These are phyloP conservation scores for Napeogenes sylphis DNA, from an alignment of 2,888 invertebrate genomes.

Conservation along the genomic window DNA sequence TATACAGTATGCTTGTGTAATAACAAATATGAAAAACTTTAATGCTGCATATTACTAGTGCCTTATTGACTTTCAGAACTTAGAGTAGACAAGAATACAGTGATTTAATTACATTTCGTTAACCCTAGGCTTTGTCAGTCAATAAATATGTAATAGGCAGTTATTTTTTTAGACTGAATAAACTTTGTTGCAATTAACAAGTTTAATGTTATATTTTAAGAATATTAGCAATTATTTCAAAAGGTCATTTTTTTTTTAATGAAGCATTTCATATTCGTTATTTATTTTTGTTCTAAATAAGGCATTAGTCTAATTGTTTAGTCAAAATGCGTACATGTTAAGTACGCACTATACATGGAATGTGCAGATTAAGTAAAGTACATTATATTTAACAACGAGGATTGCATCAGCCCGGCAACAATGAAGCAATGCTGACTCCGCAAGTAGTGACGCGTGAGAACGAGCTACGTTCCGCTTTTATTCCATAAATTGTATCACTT, in stretches of 20 bases:
- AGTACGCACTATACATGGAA: too few species aligned
- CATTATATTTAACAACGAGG: too few species aligned
- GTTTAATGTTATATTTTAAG: conserved; percentile 64
- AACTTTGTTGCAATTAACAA: conserved; percentile 61
- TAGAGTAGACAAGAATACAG: conserved; percentile 34
- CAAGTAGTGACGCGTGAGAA: too few species aligned
- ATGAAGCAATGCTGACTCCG: too few species aligned
- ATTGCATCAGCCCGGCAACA: too few species aligned
- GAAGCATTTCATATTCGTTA: conserved; percentile 76
- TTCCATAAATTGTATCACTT: too few species aligned
- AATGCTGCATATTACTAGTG: conserved; percentile 63
- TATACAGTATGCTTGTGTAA: conserved; percentile 48
- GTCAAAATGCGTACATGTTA: conserved; percentile 69
- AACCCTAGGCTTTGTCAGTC: conserved; percentile 49
- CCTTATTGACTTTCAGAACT: conserved; percentile 69
- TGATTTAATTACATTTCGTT: conserved; percentile 23
- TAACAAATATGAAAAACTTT: conserved; percentile 65
- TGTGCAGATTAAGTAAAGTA: too few species aligned
- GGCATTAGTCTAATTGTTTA: conserved; percentile 73
- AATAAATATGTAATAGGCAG: conserved; percentile 61
- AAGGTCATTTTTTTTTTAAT: conserved; percentile 68
- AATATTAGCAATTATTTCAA: conserved; percentile 63
- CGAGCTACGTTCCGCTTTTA: too few species aligned
- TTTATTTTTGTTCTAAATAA: conserved; percentile 73
- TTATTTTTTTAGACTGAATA: conserved; percentile 64